Conservation (phyloP, 2,797 vertebrate genomes). For the Cercopithecus hamlyni region DNA sequence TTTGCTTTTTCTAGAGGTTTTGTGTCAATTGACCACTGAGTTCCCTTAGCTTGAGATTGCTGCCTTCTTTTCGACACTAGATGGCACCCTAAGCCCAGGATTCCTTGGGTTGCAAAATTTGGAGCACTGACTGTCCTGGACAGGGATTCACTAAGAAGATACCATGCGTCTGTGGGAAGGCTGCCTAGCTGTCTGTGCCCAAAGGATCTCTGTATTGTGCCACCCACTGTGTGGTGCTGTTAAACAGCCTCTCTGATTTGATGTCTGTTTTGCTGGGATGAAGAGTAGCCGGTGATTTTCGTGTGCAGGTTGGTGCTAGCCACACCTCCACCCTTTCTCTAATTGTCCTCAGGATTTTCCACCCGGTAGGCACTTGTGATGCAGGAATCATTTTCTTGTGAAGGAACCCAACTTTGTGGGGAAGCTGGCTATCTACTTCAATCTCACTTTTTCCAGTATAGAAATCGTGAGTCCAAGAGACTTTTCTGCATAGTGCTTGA, state of each 20-base stretch:
- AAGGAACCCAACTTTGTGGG: neutral
- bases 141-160: neutral
- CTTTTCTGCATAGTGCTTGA: neutral
- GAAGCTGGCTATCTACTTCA: neutral
- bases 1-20: neutral
- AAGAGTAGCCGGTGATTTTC: neutral
- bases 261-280: neutral
- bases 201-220: neutral
- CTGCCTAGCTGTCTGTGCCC: neutral
- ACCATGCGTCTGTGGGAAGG: neutral
- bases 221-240: neutral
- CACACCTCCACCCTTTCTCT: neutral
- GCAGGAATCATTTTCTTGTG: neutral
- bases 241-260: neutral
- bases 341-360: neutral
- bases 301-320: neutral
- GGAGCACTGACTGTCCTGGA: neutral
- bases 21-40: neutral
- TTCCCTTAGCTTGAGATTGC: neutral
- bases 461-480: neutral
- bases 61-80: neutral
- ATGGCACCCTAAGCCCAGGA: neutral
- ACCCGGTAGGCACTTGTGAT: neutral
- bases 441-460: neutral
- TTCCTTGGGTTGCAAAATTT: neutral